phyloP scores from a whole-genome alignment of 2,113 vertebrate species.

The Bagarius yarrelli region DNA sequence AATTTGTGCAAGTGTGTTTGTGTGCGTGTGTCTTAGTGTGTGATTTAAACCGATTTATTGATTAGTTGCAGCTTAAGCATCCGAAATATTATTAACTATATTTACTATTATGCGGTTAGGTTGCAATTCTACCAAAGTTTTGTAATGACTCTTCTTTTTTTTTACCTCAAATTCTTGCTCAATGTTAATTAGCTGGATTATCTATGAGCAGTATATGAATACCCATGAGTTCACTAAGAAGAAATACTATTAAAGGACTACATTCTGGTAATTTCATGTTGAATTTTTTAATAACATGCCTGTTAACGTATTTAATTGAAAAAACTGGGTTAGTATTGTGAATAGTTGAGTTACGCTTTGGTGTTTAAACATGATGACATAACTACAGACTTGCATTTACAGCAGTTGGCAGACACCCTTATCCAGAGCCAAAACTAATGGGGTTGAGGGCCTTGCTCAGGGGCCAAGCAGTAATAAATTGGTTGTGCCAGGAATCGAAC shows the following conservation, averaged over 20 bases:
- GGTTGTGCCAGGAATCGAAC: too few relatives aligned
- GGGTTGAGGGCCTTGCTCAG: too few relatives aligned
- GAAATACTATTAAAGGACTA: neutral
- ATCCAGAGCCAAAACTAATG: too few relatives aligned
- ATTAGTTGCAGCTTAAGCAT: neutral
- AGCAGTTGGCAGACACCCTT: too few relatives aligned
- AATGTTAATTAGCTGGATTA: neutral
- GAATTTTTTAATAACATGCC: neutral
- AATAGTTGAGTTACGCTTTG: neutral
- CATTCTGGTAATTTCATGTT: neutral
- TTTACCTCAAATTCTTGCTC: neutral
- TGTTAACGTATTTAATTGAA: neutral
- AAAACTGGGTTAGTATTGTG: neutral
- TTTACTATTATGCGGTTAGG: neutral
- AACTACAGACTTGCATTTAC: neutral
- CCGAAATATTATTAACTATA: neutral
- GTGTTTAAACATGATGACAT: neutral
- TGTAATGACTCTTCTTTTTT: too few relatives aligned
- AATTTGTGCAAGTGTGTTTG: constrained; percentile 55
- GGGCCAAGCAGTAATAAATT: too few relatives aligned
- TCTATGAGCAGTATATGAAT: neutral
- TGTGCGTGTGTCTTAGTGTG: neutral
- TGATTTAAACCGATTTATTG: neutral
- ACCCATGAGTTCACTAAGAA: neutral
- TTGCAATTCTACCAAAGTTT: neutral